Conservation (phyloP, 2,888 invertebrate genomes). For the Anarsia innoxiella region DNA sequence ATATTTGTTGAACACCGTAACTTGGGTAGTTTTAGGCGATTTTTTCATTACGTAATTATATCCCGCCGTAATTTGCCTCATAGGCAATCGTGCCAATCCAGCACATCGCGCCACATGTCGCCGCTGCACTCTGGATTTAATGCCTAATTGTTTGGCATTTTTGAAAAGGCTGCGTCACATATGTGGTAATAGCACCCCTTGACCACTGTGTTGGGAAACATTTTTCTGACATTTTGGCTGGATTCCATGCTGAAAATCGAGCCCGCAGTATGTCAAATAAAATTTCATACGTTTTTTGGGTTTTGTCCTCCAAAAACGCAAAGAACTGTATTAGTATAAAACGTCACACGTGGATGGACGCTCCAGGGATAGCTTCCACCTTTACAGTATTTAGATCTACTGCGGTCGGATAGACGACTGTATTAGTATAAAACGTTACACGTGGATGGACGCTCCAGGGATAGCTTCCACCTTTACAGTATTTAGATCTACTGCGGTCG, state of each 20-base stretch:
- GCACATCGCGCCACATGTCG: not conserved
- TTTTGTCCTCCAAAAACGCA: constrained; percentile 1
- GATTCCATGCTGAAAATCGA: constrained; percentile 6
- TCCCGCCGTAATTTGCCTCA: not conserved
- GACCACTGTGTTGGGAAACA: constrained; percentile 3
- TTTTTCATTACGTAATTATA: constrained; percentile 12
- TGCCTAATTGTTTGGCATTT: constrained; percentile 1
- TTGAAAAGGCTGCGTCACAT: not conserved
- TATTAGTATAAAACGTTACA: no score
- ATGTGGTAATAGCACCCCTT: constrained; percentile 9
- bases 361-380: no score
- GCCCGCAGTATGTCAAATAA: constrained; percentile 4
- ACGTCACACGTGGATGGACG: no score
- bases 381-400: no score
- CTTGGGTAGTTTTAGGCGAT: constrained; percentile 9
- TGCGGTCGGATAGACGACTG: no score
- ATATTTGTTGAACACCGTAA: constrained; percentile 10
- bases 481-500: no score
- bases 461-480: no score
- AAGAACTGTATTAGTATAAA: no score
- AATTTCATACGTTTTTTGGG: constrained; percentile 7
- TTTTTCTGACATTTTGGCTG: constrained; percentile 7
- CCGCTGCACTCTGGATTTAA: constrained; percentile 2
- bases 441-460: no score
- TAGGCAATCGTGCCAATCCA: not conserved